Evolutionary conservation across 2,888 invertebrate species (phyloP).

Genomic region (Limnephilus marmoratus): DNA sequence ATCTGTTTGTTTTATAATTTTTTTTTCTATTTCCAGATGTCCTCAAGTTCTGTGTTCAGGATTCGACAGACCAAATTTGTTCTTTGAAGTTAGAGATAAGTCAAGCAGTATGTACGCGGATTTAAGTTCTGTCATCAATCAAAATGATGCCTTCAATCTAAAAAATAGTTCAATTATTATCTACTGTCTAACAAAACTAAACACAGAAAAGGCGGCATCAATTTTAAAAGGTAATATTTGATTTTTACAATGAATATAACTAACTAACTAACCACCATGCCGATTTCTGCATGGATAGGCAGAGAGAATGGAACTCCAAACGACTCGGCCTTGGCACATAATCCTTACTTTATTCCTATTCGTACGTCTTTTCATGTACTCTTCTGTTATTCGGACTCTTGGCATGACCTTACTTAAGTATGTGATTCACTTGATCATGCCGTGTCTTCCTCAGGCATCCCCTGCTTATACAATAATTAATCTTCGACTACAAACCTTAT

Average conservation of each 20-base stretch:
- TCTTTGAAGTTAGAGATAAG: slow-evolving; percentile 74
- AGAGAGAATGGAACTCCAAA: too few species aligned
- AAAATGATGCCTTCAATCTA: slow-evolving; percentile 69
- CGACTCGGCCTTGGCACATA: too few species aligned
- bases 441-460: too few species aligned
- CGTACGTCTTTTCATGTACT: too few species aligned
- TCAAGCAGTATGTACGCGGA: slow-evolving; percentile 68
- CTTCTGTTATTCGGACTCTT: too few species aligned
- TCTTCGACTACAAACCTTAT: too few species aligned
- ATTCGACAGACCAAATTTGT: slow-evolving; percentile 84
- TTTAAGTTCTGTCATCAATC: slow-evolving; percentile 69
- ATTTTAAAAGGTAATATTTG: slow-evolving; percentile 70
- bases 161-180: slow-evolving; percentile 81
- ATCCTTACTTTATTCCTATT: too few species aligned
- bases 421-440: too few species aligned
- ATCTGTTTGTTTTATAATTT: neutral
- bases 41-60: slow-evolving; percentile 78
- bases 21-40: slow-evolving; percentile 69
- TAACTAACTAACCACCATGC: too few species aligned
- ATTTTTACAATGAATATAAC: neutral
- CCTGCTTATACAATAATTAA: too few species aligned
- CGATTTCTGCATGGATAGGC: too few species aligned
- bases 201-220: slow-evolving; percentile 76
- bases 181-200: slow-evolving; percentile 82
- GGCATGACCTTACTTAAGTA: too few species aligned